These are phyloP conservation scores for Agelas oroides DNA, from an alignment of 37 sponge, comb jelly and placozoan genomes.

Conservation along the genomic window DNA sequence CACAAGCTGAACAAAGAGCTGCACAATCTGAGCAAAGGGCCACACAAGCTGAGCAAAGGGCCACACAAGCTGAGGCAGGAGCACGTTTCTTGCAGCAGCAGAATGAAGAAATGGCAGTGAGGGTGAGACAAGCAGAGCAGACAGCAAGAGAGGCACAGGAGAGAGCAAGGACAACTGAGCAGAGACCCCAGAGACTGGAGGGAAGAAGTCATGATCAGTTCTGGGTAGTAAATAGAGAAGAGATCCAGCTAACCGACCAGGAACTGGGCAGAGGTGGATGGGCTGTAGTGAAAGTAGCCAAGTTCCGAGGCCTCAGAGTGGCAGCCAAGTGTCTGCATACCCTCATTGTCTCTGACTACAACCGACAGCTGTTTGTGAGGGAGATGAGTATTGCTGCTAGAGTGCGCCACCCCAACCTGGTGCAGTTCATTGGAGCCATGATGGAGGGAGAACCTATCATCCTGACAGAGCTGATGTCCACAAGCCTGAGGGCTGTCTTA, in stretches of 20 bases:
- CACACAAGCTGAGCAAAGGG: no score
- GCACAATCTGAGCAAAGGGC: no score
- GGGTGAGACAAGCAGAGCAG: no score
- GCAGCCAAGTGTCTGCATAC: constrained; percentile 78
- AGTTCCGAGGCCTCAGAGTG: constrained; percentile 67
- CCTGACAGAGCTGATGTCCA: constrained; percentile 71
- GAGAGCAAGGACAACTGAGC: not conserved
- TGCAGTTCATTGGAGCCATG: constrained; percentile 70
- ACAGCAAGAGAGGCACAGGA: no score
- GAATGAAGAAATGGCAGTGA: no score
- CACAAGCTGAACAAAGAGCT: no score
- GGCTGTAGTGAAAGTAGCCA: constrained; percentile 51
- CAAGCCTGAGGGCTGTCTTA: constrained; percentile 39
- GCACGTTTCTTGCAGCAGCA: no score
- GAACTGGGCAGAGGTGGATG: constrained; percentile 65
- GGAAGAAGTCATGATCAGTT: not conserved
- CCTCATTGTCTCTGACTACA: constrained; percentile 45
- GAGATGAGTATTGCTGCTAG: constrained; percentile 71
- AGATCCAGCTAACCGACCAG: constrained; percentile 27
- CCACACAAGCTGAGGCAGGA: no score
- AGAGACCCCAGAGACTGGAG: no score
- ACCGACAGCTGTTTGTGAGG: constrained; percentile 45
- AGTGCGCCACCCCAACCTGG: constrained; percentile 63
- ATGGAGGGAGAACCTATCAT: constrained; percentile 35
- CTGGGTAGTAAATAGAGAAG: constrained; percentile 47